Conservation (phyloP, 2,888 invertebrate species). For the Cyaniris semiargus region DNA sequence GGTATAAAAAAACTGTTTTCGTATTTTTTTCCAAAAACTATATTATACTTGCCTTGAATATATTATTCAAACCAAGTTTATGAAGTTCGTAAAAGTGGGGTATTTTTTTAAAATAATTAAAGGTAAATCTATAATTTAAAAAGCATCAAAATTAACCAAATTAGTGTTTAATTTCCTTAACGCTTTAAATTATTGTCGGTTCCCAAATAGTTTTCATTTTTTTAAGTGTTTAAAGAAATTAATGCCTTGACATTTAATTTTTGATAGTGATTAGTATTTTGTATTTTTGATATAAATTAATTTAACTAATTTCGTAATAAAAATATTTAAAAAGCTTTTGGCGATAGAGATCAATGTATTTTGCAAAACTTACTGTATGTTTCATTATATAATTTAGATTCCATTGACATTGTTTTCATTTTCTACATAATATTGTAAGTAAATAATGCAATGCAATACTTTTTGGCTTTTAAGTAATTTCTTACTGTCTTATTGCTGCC, state of each 20-base stretch:
- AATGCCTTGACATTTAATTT: conserved; percentile 12
- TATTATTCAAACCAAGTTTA: too few species aligned
- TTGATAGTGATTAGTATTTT: neutral
- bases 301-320: neutral
- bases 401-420: neutral
- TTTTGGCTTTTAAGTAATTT: too few species aligned
- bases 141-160: neutral
- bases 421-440: too few species aligned
- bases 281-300: neutral
- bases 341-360: conserved; percentile 19
- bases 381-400: neutral
- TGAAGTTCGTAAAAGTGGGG: too few species aligned
- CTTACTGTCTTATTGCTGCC: too few species aligned
- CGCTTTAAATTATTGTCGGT: neutral
- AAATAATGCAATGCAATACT: too few species aligned
- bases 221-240: neutral
- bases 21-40: too few species aligned
- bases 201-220: neutral
- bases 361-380: neutral
- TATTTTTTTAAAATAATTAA: too few species aligned
- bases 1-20: too few species aligned
- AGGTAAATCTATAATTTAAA: neutral
- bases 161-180: neutral
- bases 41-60: too few species aligned
- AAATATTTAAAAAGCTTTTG: neutral